A percentile compares a stretch with the other conserved stretches of the same genome.
These are phyloP conservation scores for Gila robusta DNA, from an alignment of 2,797 vertebrate genomes.

Conservation along the genomic window DNA sequence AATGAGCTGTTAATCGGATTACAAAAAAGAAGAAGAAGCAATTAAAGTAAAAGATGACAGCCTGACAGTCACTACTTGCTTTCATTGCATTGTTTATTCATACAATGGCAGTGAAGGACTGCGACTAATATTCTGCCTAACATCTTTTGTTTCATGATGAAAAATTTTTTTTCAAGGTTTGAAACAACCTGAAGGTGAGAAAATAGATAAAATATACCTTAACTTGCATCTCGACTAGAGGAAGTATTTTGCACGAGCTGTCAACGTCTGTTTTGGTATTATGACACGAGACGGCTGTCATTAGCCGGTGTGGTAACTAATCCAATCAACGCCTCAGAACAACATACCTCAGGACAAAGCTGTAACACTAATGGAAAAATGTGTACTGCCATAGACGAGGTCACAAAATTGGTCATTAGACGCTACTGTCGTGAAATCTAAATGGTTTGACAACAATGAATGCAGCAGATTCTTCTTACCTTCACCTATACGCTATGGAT, in stretches of 20 bases:
- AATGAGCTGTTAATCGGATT: background rate
- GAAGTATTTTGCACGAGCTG: slow-evolving; percentile 24
- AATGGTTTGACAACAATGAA: background rate
- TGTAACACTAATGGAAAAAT: background rate
- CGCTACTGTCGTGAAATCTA: background rate
- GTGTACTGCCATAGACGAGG: background rate
- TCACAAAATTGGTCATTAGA: background rate
- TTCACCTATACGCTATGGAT: slow-evolving; percentile 32
- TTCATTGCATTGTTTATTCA: background rate
- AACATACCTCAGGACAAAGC: background rate
- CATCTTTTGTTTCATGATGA: background rate
- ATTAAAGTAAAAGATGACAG: background rate
- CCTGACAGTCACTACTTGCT: background rate
- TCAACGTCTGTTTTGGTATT: background rate
- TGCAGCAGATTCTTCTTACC: slow-evolving; percentile 20
- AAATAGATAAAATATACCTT: background rate
- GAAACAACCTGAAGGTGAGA: background rate
- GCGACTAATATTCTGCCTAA: background rate
- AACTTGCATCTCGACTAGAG: background rate
- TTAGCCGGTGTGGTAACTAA: slow-evolving; percentile 11
- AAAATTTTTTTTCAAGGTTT: background rate
- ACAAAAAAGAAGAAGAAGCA: no score
- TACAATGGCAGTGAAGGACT: background rate
- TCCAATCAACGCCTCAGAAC: background rate
- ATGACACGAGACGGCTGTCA: slow-evolving; percentile 7